Conservation (phyloP, 35 echinoderm and acorn worm genomes). For the Hemicentrotus pulcherrimus region DNA sequence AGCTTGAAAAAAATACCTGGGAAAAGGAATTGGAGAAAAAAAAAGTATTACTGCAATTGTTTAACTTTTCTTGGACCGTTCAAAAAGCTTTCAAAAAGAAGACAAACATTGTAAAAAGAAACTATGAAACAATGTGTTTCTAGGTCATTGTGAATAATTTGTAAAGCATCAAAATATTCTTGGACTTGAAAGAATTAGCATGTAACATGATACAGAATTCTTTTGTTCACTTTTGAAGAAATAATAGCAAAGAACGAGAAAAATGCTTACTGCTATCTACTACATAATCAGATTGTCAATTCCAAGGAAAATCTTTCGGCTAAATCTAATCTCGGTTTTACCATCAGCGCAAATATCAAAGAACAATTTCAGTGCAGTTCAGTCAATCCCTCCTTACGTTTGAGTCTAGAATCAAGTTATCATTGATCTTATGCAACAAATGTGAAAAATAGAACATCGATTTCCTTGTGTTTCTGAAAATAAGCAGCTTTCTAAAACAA, state of each 20-base stretch:
- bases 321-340: background rate
- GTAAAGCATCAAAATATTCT: too few relatives aligned
- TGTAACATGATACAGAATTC: background rate
- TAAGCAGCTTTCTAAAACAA: background rate
- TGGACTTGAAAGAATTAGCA: too few relatives aligned
- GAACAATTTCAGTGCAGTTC: background rate
- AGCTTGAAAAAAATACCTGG: too few relatives aligned
- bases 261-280: background rate
- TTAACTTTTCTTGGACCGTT: too few relatives aligned
- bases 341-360: background rate
- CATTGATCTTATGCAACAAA: background rate
- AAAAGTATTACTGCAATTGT: too few relatives aligned
- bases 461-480: background rate
- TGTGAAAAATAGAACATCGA: background rate
- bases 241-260: background rate
- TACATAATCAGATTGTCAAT: background rate
- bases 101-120: too few relatives aligned
- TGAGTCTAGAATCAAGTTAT: background rate
- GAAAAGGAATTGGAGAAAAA: too few relatives aligned
- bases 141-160: too few relatives aligned
- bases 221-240: background rate
- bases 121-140: too few relatives aligned
- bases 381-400: background rate
- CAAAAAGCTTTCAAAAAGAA: too few relatives aligned
- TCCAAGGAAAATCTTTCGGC: background rate